Conservation (phyloP, 1,140 invertebrate genomes). For the Drosophila biarmipes region DNA sequence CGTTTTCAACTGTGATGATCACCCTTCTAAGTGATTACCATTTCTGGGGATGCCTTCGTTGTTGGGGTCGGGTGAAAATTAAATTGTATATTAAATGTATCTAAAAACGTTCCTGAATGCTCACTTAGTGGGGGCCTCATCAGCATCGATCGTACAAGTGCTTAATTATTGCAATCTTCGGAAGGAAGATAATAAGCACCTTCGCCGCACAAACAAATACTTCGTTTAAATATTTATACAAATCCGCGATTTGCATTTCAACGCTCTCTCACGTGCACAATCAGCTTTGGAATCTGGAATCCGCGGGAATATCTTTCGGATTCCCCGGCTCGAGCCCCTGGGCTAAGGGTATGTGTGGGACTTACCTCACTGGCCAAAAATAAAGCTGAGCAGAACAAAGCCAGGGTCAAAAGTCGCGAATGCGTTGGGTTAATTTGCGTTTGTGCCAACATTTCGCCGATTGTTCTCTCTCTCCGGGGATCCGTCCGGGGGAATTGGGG, state of each 20-base stretch:
- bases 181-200: slow-evolving; percentile 53
- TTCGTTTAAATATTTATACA: slow-evolving; percentile 60
- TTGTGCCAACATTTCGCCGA: slow-evolving; percentile 41
- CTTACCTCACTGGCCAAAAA: slow-evolving; percentile 76
- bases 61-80: slow-evolving; percentile 29
- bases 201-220: slow-evolving; percentile 34
- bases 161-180: slow-evolving; percentile 60
- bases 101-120: slow-evolving; percentile 13
- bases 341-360: slow-evolving; percentile 42
- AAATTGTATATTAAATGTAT: slow-evolving; percentile 13
- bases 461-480: slow-evolving; percentile 22
- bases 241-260: slow-evolving; percentile 69
- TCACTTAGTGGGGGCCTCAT: slow-evolving; percentile 30
- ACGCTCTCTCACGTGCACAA: slow-evolving; percentile 57
- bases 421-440: slow-evolving; percentile 42
- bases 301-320: slow-evolving; percentile 28
- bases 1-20: slow-evolving; percentile 17
- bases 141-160: slow-evolving; percentile 27
- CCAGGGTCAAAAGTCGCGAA: slow-evolving; percentile 58
- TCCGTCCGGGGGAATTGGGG: not conserved
- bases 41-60: slow-evolving; percentile 15
- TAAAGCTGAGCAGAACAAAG: slow-evolving; percentile 65
- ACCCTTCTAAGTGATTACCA: slow-evolving; percentile 25
- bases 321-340: slow-evolving; percentile 23
- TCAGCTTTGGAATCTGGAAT: slow-evolving; percentile 11